phyloP scores from a whole-genome alignment of 2,888 invertebrate species.

The Melieria omissa region DNA sequence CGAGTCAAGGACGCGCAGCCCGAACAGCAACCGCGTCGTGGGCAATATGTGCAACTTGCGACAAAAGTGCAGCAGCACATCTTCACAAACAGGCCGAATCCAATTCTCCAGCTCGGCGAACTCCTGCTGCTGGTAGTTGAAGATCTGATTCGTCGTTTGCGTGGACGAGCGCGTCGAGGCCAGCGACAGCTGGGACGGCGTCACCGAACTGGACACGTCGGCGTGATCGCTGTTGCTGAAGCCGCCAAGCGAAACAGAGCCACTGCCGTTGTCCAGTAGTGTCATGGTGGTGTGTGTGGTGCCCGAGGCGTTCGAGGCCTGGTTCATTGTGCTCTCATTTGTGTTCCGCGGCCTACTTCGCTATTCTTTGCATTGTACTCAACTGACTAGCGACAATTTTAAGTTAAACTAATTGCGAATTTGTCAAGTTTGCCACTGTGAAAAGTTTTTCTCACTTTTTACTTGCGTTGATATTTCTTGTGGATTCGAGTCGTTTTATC shows the following conservation, averaged over 20 bases:
- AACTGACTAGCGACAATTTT: no score
- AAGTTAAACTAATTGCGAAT: no score
- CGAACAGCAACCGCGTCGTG: constrained; percentile 81
- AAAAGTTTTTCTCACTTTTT: no score
- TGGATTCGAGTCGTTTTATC: no score
- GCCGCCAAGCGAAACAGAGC: constrained; percentile 42
- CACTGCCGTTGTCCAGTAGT: constrained; percentile 54
- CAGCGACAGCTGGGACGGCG: constrained; percentile 42
- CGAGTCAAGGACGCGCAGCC: constrained; percentile 71
- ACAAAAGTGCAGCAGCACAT: constrained; percentile 77
- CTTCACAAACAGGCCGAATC: constrained; percentile 70
- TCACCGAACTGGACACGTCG: constrained; percentile 38
- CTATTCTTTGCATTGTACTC: no score
- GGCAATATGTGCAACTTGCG: constrained; percentile 80
- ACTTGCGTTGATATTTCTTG: no score
- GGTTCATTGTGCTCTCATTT: constrained; percentile 11
- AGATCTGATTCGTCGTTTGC: constrained; percentile 48
- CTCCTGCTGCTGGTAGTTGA: constrained; percentile 53
- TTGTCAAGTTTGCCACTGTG: no score
- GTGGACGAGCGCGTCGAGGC: background rate
- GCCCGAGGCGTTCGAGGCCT: constrained; percentile 44
- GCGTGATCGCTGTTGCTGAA: constrained; percentile 40
- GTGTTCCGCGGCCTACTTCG: no score
- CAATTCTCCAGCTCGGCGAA: constrained; percentile 54
- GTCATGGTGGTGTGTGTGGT: constrained; percentile 48